Conservation (phyloP, 2,888 invertebrate genomes). For the Nymphalis polychloros region DNA sequence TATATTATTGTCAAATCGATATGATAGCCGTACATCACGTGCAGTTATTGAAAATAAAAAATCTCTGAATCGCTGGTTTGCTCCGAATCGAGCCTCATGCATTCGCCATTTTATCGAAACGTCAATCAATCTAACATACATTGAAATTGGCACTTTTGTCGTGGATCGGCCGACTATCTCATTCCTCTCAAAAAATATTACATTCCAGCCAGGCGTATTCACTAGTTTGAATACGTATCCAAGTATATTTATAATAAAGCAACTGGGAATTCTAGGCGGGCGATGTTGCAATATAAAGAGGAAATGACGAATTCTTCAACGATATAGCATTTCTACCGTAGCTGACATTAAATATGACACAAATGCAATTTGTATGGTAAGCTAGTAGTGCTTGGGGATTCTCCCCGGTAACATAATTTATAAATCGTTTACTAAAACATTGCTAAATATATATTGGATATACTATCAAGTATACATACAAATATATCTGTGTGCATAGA, state of each 20-base stretch:
- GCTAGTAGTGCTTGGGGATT: neutral
- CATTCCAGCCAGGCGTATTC: slow-evolving; percentile 15
- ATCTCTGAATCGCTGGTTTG: slow-evolving; percentile 5
- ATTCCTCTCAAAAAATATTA: slow-evolving; percentile 31
- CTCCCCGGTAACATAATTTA: too few relatives aligned
- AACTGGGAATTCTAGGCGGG: slow-evolving; percentile 22
- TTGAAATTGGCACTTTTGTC: slow-evolving; percentile 32
- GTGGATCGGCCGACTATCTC: slow-evolving; percentile 13
- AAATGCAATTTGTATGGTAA: slow-evolving; percentile 1
- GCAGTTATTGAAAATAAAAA: slow-evolving; percentile 17
- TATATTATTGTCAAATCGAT: too few relatives aligned
- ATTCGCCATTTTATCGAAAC: slow-evolving; percentile 28
- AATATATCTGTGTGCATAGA: too few relatives aligned
- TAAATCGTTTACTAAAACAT: too few relatives aligned
- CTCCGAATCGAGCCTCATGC: slow-evolving; percentile 19
- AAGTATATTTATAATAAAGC: slow-evolving; percentile 31
- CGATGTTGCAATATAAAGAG: slow-evolving; percentile 30
- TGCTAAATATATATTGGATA: too few relatives aligned
- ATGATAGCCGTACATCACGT: neutral
- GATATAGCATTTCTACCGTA: slow-evolving; percentile 30
- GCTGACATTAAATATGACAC: slow-evolving; percentile 5
- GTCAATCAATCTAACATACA: slow-evolving; percentile 34
- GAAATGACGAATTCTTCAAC: slow-evolving; percentile 31
- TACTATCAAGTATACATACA: too few relatives aligned
- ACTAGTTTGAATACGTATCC: slow-evolving; percentile 23